Evolutionary conservation across 2,113 vertebrate species (phyloP).

Genomic region (Syngnathus scovelli): DNA sequence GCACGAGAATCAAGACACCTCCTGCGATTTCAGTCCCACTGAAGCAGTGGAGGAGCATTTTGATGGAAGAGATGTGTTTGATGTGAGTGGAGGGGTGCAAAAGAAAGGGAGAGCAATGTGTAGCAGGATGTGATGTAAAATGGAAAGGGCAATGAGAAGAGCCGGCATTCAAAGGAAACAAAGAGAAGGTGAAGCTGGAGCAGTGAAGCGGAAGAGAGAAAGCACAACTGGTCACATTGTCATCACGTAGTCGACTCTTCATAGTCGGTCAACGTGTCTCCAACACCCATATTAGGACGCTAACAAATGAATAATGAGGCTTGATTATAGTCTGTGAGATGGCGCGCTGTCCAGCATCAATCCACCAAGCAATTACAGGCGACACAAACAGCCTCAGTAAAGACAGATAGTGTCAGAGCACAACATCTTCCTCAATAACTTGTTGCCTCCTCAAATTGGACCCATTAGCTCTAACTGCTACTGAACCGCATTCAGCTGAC

Average conservation of each 20-base stretch:
- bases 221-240: constrained; percentile 42
- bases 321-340: constrained; percentile 71
- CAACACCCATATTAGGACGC: constrained; percentile 53
- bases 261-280: constrained; percentile 59
- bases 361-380: constrained; percentile 66
- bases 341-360: constrained; percentile 70
- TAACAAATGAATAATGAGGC: constrained; percentile 71
- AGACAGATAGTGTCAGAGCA: constrained; percentile 66
- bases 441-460: constrained; percentile 62
- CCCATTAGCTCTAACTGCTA: constrained; percentile 53
- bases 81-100: constrained; percentile 45
- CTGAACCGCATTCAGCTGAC: constrained; percentile 30
- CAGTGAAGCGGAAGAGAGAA: constrained; percentile 30
- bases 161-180: constrained; percentile 47
- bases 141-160: constrained; percentile 49
- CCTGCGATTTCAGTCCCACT: constrained; percentile 38
- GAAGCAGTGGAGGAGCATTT: constrained; percentile 34
- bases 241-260: constrained; percentile 39
- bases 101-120: constrained; percentile 36
- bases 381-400: constrained; percentile 53
- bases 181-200: constrained; percentile 25
- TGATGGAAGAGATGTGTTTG: constrained; percentile 46
- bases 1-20: constrained; percentile 37
- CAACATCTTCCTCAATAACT: constrained; percentile 65
- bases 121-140: constrained; percentile 27